A percentile compares a stretch with the other conserved stretches of the same genome.
These are phyloP conservation scores for Pseudanteris insignis DNA, from an alignment of 2,888 invertebrate species.

Conservation along the genomic window DNA sequence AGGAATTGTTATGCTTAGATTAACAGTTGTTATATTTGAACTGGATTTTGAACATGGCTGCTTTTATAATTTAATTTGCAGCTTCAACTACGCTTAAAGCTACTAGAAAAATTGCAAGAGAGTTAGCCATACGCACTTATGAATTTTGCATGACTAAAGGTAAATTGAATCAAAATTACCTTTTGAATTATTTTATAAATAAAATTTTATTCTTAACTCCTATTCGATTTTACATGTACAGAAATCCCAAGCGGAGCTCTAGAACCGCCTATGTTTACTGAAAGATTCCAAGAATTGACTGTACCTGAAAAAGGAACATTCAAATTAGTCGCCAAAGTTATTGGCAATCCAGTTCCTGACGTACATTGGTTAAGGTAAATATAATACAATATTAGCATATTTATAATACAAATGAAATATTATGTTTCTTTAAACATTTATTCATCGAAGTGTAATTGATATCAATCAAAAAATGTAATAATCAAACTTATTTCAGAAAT, in stretches of 20 bases:
- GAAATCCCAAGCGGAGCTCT: conserved; percentile 80
- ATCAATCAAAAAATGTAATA: too few species aligned
- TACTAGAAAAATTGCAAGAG: conserved; percentile 46
- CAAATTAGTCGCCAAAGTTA: conserved; percentile 82
- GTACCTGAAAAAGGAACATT: conserved; percentile 83
- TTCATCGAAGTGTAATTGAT: too few species aligned
- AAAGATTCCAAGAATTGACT: conserved; percentile 85
- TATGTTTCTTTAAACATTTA: too few species aligned
- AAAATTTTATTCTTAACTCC: too few species aligned
- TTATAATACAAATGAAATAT: too few species aligned
- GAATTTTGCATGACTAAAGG: conserved; percentile 36
- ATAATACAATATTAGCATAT: too few species aligned
- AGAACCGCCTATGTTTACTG: conserved; percentile 87
- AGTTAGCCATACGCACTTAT: conserved; percentile 51
- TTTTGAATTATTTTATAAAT: background rate
- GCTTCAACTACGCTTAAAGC: conserved; percentile 49
- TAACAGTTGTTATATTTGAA: too few species aligned
- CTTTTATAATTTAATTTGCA: conserved; percentile 42
- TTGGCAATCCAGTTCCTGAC: conserved; percentile 89
- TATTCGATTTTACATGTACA: conserved; percentile 1
- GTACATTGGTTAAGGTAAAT: conserved; percentile 82
- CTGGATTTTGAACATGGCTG: too few species aligned
- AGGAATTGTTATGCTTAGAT: too few species aligned
- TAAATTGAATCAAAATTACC: conserved; percentile 2
- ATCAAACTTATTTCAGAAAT: conserved; percentile 74